Evolutionary conservation across 2,113 vertebrate genomes (phyloP).

Genomic region (Nerophis ophidion): DNA sequence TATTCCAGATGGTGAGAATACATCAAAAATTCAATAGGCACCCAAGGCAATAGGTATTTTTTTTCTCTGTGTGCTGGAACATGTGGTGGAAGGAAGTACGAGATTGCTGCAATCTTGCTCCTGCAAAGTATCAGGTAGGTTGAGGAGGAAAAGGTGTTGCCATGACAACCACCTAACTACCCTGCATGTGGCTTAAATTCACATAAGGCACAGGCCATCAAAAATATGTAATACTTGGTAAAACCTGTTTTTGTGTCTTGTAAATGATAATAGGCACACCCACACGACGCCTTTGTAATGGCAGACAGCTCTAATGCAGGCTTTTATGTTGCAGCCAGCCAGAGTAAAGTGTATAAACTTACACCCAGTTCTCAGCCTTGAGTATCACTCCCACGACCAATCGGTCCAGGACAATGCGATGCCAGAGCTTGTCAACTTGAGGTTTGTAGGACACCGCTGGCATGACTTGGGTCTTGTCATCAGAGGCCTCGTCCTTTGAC

Average conservation of each 20-base stretch:
- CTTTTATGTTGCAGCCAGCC: too few species aligned
- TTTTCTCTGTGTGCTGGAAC: slow-evolving; percentile 29
- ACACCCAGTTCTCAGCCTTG: slow-evolving; percentile 67
- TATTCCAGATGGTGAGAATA: slow-evolving; percentile 23
- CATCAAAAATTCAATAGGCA: slow-evolving; percentile 9
- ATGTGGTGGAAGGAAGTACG: slow-evolving; percentile 30
- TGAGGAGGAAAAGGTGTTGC: slow-evolving; percentile 39
- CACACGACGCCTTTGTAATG: too few species aligned
- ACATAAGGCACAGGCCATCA: slow-evolving; percentile 14
- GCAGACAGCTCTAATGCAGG: too few species aligned
- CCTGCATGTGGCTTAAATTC: slow-evolving; percentile 16
- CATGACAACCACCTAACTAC: slow-evolving; percentile 46
- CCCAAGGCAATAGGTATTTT: slow-evolving; percentile 14
- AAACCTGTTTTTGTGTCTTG: too few species aligned
- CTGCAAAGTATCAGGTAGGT: slow-evolving; percentile 11
- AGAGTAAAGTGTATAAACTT: slow-evolving; percentile 43
- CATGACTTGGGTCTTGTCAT: slow-evolving; percentile 39
- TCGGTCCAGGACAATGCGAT: slow-evolving; percentile 74
- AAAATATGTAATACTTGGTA: slow-evolving; percentile 4
- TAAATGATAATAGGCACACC: too few species aligned
- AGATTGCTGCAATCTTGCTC: slow-evolving; percentile 23
- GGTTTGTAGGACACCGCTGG: slow-evolving; percentile 52
- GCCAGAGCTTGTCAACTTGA: slow-evolving; percentile 80
- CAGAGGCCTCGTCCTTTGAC: slow-evolving; percentile 48
- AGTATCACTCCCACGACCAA: slow-evolving; percentile 82